Conservation (phyloP, 2,113 vertebrate species). For the Pomatostomus ruficeps region DNA sequence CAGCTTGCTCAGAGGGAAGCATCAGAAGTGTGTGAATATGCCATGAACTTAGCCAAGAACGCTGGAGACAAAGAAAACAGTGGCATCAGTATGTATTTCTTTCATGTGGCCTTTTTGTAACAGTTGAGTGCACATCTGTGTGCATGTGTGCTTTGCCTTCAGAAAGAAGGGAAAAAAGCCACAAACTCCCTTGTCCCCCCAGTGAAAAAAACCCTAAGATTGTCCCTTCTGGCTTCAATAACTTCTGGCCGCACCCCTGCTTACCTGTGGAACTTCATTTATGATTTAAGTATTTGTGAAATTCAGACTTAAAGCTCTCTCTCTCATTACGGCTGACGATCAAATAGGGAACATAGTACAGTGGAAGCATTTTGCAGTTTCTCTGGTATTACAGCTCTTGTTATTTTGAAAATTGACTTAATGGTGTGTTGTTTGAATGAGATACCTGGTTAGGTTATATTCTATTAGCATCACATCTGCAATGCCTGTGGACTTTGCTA, state of each 20-base stretch:
- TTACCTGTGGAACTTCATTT: not conserved
- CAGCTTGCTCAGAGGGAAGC: slow-evolving; percentile 96
- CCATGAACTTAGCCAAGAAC: slow-evolving; percentile 91
- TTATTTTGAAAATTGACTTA: not conserved
- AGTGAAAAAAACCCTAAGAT: not conserved
- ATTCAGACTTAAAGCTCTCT: not conserved
- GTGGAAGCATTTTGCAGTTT: not conserved
- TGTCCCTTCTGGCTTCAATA: not conserved
- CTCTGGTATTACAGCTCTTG: not conserved
- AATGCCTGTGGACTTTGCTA: not conserved
- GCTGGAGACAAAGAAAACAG: slow-evolving; percentile 85
- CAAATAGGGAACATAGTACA: not conserved
- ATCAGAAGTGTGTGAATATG: slow-evolving; percentile 95
- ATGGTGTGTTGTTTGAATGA: not conserved
- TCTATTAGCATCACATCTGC: not conserved
- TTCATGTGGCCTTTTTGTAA: not conserved
- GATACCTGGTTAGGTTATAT: not conserved
- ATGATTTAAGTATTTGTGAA: not conserved
- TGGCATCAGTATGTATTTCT: slow-evolving; percentile 79
- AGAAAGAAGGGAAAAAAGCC: not conserved
- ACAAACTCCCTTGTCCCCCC: rapidly evolving
- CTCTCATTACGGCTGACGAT: not conserved
- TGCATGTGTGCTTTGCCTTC: not conserved
- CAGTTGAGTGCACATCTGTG: not conserved
- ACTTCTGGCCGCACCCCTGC: not conserved